Conservation (phyloP, 2,888 invertebrate species). For the Reticulitermes lucifugus region DNA sequence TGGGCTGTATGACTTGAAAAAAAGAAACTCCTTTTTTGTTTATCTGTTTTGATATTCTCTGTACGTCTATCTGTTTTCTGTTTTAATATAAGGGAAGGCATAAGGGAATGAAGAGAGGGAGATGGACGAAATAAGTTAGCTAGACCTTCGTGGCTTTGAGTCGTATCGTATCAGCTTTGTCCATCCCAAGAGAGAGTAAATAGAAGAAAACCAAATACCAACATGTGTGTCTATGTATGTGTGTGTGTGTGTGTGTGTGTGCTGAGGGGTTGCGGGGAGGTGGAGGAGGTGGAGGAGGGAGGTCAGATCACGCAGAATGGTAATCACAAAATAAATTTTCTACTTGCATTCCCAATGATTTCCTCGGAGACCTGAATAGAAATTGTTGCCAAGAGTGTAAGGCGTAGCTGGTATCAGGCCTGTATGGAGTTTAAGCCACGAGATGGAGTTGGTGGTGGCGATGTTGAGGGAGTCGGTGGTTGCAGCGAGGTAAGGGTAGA, state of each 20-base stretch:
- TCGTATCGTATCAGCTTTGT: slow-evolving; percentile 34
- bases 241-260: background rate
- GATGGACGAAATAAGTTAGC: slow-evolving; percentile 30
- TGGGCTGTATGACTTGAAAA: background rate
- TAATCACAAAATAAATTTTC: slow-evolving; percentile 69
- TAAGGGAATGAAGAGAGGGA: background rate
- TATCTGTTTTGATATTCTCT: slow-evolving; percentile 43
- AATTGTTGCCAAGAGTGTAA: slow-evolving; percentile 51
- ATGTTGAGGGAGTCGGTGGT: slow-evolving; percentile 25
- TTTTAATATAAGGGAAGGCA: background rate
- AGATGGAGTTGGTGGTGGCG: slow-evolving; percentile 17
- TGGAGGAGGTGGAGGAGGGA: slow-evolving; percentile 14
- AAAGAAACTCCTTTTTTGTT: slow-evolving; percentile 29
- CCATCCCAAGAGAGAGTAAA: slow-evolving; percentile 38
- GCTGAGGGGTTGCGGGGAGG: background rate
- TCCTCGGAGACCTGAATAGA: slow-evolving; percentile 73
- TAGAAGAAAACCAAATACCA: slow-evolving; percentile 37
- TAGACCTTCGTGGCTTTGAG: slow-evolving; percentile 32
- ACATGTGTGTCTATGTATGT: slow-evolving; percentile 21
- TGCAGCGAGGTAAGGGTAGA: slow-evolving; percentile 23
- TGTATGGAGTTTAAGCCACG: slow-evolving; percentile 38
- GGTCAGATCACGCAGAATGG: slow-evolving; percentile 53
- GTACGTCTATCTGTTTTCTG: slow-evolving; percentile 35
- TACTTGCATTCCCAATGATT: slow-evolving; percentile 83
- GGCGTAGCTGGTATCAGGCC: slow-evolving; percentile 31